Conservation (phyloP, 2,888 invertebrate genomes). For the Chymomyza amoena region DNA sequence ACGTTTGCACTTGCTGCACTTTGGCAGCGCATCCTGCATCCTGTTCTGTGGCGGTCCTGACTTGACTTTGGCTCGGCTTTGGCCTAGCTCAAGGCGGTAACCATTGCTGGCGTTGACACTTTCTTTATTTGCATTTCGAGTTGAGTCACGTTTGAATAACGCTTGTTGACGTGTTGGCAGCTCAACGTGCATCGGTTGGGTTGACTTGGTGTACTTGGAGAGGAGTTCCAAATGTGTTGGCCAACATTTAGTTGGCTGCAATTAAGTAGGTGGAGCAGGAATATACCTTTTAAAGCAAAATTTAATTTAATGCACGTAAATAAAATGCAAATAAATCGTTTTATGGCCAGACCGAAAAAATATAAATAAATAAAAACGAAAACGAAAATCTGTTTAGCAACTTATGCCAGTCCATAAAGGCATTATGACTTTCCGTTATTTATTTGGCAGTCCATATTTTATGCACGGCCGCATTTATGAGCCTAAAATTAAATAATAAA, state of each 20-base stretch:
- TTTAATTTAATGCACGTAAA: slow-evolving; percentile 6
- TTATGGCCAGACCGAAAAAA: slow-evolving; percentile 28
- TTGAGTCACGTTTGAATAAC: slow-evolving; percentile 60
- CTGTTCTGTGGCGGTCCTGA: slow-evolving; percentile 21
- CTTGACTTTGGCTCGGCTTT: slow-evolving; percentile 9
- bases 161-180: slow-evolving; percentile 36
- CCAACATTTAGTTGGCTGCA: background rate
- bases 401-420: slow-evolving; percentile 29
- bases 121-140: slow-evolving; percentile 60
- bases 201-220: slow-evolving; percentile 47
- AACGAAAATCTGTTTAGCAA: slow-evolving; percentile 12
- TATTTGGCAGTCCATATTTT: slow-evolving; percentile 41
- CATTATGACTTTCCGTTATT: slow-evolving; percentile 37
- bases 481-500: slow-evolving; percentile 51
- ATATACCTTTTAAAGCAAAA: too few species aligned
- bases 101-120: slow-evolving; percentile 51
- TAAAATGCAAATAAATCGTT: slow-evolving; percentile 27
- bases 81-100: slow-evolving; percentile 25
- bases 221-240: background rate
- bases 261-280: background rate
- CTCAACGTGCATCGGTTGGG: slow-evolving; percentile 16
- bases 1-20: slow-evolving; percentile 55
- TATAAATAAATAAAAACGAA: too few species aligned
- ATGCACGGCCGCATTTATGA: slow-evolving; percentile 19
- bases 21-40: slow-evolving; percentile 39